Conservation (phyloP, 2,888 invertebrate species). For the Petrolisthes manimaculis region DNA sequence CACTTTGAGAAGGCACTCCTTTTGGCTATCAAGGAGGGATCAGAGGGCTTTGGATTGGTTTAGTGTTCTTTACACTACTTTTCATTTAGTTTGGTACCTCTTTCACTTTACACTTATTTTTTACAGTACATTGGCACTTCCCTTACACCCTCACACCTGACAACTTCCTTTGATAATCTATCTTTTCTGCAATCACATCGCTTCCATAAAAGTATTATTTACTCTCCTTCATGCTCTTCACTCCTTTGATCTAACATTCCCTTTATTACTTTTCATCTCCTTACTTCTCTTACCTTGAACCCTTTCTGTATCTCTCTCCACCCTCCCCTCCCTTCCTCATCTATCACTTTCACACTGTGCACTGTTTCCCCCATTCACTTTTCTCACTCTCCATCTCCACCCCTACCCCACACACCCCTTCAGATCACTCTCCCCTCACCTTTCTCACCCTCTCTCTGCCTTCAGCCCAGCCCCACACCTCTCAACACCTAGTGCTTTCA, state of each 20-base stretch:
- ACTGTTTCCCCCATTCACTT: not conserved
- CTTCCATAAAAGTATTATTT: not conserved
- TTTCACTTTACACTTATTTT: not conserved
- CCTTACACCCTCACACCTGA: not conserved
- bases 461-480: not conserved
- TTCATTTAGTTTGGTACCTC: not conserved
- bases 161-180: not conserved
- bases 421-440: not conserved
- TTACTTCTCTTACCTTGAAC: not conserved
- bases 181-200: not conserved
- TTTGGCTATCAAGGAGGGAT: slow-evolving; percentile 94
- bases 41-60: slow-evolving; percentile 88
- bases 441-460: not conserved
- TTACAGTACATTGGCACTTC: not conserved
- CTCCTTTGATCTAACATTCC: not conserved
- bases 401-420: not conserved
- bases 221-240: not conserved
- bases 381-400: not conserved
- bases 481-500: not conserved
- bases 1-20: slow-evolving; percentile 90
- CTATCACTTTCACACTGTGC: not conserved
- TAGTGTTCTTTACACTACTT: slow-evolving; percentile 22
- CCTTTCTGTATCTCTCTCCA: not conserved
- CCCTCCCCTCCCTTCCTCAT: not conserved
- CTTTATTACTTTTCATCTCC: not conserved